A percentile compares a stretch with the other conserved stretches of the same genome.
phyloP scores from a whole-genome alignment of 2,797 vertebrate species.

The Chiroxiphia lanceolata region DNA sequence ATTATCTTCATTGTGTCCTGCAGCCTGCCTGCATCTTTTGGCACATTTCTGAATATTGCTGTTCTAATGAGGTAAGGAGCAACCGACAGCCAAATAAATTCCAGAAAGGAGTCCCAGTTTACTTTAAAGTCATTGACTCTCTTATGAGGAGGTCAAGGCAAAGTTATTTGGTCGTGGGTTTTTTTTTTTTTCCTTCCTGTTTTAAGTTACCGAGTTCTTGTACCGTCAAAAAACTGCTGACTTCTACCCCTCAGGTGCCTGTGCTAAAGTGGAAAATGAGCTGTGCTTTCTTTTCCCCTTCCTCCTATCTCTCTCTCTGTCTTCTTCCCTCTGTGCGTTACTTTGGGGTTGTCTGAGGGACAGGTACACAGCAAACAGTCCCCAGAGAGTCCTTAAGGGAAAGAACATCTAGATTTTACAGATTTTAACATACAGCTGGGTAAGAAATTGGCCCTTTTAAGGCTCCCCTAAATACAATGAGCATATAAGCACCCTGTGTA shows the following conservation, averaged over 20 bases:
- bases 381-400: not conserved
- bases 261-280: constrained; percentile 31
- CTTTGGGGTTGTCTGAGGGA: not conserved
- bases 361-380: not conserved
- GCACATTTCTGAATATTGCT: not conserved
- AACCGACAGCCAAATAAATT: not conserved
- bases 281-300: not conserved
- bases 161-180: constrained; percentile 18
- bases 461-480: not conserved
- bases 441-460: not conserved
- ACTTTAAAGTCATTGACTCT: constrained; percentile 31
- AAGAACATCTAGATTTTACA: not conserved
- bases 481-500: fast-evolving
- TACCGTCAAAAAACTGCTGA: not conserved
- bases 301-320: not conserved
- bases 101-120: constrained; percentile 30
- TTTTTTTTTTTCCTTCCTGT: constrained; percentile 50
- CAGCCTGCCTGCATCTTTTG: not conserved
- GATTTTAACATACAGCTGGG: not conserved
- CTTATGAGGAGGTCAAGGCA: constrained; percentile 46
- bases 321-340: not conserved
- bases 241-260: constrained; percentile 15
- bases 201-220: constrained; percentile 43
- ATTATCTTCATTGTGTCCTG: not conserved
- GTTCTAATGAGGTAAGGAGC: constrained; percentile 25